Evolutionary conservation across 2,797 vertebrate genomes (phyloP), one percentile per base, ranked within the genome.

Genomic region (Takifugu ocellatus): DNA sequence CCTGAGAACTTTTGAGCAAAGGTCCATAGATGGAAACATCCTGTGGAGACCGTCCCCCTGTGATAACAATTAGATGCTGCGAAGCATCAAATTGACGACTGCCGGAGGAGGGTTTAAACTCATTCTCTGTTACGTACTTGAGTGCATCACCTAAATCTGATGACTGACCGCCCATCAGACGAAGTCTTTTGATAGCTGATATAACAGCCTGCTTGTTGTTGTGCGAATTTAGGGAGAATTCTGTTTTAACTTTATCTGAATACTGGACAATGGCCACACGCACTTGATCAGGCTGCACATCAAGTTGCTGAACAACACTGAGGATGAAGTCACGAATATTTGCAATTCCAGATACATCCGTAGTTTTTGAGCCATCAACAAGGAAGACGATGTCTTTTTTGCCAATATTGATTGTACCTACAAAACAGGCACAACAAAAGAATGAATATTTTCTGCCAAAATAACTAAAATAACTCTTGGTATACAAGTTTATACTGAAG

Each of bases 321-420:
- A 83, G 50, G 12, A 98, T 91, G 61, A 98, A 98, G 74, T 96
- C 95, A 15, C 96, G 93, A 44, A 99, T 93, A 54, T 96, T 92
- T 39, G 90, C 94, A 0, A 96, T 72, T 24, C 93, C 94, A 0
- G 64, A 77, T 0, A 61, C 0, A 54, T 84, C 88, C 10, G 94
- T 90, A 0, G 15, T 85, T 9, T 94, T 91, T 0, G 97, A 98
- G 59, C 94, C 94, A 79, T 99, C 97, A 9, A 99, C 89, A 2
- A 99, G 93, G 80, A 99, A 99, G 59, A 99, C 87, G 1, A 99
- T 87, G 74, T 99, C 97, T 2, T 93, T 95, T 45, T 0, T 93
- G 33, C 93, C 93, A 52, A 88, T 50, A 56, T 81, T 77, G 27
- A 69, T 24, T n/a, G 1, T 44, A 1, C 0, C 90, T 90, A 79